A percentile compares a stretch with the other conserved stretches of the same genome.
Conservation (phyloP, 2,797 vertebrate genomes). For the Nannoperca australis region DNA sequence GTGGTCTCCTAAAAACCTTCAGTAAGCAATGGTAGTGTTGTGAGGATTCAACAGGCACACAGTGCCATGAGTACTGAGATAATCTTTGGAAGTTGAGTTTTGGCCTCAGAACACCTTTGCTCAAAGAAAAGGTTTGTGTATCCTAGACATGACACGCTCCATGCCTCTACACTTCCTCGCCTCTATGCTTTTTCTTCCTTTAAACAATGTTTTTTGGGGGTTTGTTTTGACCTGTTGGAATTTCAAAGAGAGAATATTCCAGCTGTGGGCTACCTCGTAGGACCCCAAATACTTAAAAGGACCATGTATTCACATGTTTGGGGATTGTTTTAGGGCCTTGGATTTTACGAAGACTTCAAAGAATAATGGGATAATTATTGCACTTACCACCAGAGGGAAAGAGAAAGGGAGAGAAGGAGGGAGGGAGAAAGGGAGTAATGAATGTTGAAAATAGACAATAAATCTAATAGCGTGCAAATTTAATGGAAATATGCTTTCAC, state of each 20-base stretch:
- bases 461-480: slow-evolving; percentile 78
- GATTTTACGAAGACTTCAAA: slow-evolving; percentile 79
- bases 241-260: slow-evolving; percentile 64
- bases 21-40: slow-evolving; percentile 36
- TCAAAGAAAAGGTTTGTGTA: slow-evolving; percentile 52
- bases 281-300: slow-evolving; percentile 70
- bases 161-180: not conserved
- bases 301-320: slow-evolving; percentile 65
- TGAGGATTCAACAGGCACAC: slow-evolving; percentile 49
- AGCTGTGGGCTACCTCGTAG: slow-evolving; percentile 69
- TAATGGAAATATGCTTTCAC: slow-evolving; percentile 75
- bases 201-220: slow-evolving; percentile 53
- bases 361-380: slow-evolving; percentile 82
- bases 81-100: slow-evolving; percentile 50
- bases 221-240: slow-evolving; percentile 68
- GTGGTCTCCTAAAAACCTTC: slow-evolving; percentile 43
- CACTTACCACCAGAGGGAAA: slow-evolving; percentile 78
- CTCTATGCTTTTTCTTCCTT: slow-evolving; percentile 27
- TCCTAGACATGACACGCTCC: slow-evolving; percentile 37
- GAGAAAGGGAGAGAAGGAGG: slow-evolving; percentile 35
- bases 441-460: slow-evolving; percentile 79
- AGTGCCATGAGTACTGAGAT: slow-evolving; percentile 47
- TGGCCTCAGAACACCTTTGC: slow-evolving; percentile 55
- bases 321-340: slow-evolving; percentile 71
- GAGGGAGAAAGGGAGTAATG: slow-evolving; percentile 60